Base-by-base conservation (phyloP, 1,140 invertebrate species). In the Penaeus chinensis region DNA sequence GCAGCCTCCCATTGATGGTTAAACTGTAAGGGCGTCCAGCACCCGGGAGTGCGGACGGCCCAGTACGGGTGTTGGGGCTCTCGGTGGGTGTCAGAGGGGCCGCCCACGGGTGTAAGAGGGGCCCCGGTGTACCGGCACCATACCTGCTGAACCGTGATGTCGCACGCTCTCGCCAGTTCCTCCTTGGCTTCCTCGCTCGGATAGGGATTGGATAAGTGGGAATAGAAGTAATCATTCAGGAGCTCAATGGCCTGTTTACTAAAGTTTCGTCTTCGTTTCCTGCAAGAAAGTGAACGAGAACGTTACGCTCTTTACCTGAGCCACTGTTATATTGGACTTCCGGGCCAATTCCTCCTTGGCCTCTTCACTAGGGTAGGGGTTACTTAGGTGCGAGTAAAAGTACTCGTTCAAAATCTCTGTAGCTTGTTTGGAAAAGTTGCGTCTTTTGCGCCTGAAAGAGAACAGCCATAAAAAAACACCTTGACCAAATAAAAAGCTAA, bases 201-300 rank as follows among this genome's bases (percentile, higher is more conserved):
- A 94, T 99, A 99, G 27, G 99, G 99, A 94, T 99, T 99, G 92
- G 97, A 98, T 90, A 99, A 94, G 93, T 99, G 98, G 89, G 98
- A 99, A 93, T 99, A 99, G 93, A 99, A 99, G 93, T 99, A 99
- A 93, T 99, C 98, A 93, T 99, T 99, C 90, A 99, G 94, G 91
- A 99, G 98, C 94, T 99, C 99, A 18, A 98, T 99, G 47, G 99
- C 99, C 93, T 99, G 98, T 94, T 99, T 99, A 94, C 97, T 99
- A 93, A 99, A 99, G 93, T 99, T 99, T 91, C 99, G 95, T 91
- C 99, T 95, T 93, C 99, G 99, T 91, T 99, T 95, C 93, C 99
- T 98, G 91, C 87, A 90, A 90, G 82, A 89, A 82, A 78, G 91
- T 86, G 65, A 89, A 90, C 82, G 85, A 87, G 85, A 84, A 42